Evolutionary conservation across 2,113 vertebrate genomes (phyloP).

Genomic region (Nanorana parkeri): DNA sequence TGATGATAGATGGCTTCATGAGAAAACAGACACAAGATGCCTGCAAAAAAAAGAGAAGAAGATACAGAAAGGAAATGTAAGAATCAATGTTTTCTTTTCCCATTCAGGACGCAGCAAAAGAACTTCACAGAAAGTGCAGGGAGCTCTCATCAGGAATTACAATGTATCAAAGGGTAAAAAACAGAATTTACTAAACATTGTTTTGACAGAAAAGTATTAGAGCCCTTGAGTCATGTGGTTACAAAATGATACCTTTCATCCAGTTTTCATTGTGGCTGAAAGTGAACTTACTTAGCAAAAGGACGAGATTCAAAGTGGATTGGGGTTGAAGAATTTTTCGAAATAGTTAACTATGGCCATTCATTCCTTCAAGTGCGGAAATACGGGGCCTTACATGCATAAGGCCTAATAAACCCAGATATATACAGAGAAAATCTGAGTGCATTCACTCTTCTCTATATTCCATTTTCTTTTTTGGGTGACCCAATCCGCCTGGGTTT

Average conservation of each 20-base stretch:
- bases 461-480: too few relatives aligned
- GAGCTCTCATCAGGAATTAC: neutral
- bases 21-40: neutral
- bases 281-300: too few relatives aligned
- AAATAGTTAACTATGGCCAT: too few relatives aligned
- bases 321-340: too few relatives aligned
- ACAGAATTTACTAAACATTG: slow-evolving; percentile 3
- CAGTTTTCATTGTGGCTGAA: too few relatives aligned
- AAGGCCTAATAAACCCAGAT: too few relatives aligned
- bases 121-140: neutral
- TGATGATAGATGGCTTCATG: slow-evolving; percentile 4
- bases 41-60: neutral
- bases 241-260: neutral
- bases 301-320: too few relatives aligned
- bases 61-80: neutral
- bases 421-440: too few relatives aligned
- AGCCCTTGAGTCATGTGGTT: neutral
- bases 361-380: too few relatives aligned
- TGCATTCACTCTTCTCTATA: too few relatives aligned
- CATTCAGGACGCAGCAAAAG: neutral
- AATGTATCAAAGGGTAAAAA: neutral
- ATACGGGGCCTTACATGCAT: too few relatives aligned
- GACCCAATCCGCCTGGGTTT: too few relatives aligned
- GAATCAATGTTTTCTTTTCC: neutral
- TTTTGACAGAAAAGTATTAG: neutral